Percentiles rank a stretch among this genome's conserved stretches.
phyloP scores from a whole-genome alignment of 2,113 vertebrate genomes.

The Mugil cephalus region DNA sequence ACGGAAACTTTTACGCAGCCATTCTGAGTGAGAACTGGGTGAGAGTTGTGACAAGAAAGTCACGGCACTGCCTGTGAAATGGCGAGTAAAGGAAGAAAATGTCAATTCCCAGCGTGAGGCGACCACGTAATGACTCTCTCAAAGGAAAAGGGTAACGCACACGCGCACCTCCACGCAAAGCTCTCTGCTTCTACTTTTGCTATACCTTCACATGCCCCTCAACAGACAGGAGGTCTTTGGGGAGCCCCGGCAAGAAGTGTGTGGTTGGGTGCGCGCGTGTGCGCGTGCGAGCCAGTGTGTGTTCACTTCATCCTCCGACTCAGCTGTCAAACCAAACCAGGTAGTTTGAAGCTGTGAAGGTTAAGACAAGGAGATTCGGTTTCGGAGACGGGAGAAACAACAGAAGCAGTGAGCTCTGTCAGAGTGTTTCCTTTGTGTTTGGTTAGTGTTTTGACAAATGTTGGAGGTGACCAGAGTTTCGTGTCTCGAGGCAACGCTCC shows the following conservation, averaged over 20 bases:
- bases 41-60: conserved; percentile 58
- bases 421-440: conserved; percentile 18
- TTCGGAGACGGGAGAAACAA: conserved; percentile 46
- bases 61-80: conserved; percentile 54
- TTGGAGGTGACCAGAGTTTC: conserved; percentile 27
- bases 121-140: conserved; percentile 66
- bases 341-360: conserved; percentile 57
- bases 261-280: conserved; percentile 8
- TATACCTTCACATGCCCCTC: conserved; percentile 61
- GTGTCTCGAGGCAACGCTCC: conserved; percentile 28
- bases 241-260: conserved; percentile 57
- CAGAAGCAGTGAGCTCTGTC: conserved; percentile 37
- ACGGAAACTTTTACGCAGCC: conserved; percentile 37
- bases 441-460: conserved; percentile 56
- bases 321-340: conserved; percentile 61
- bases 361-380: conserved; percentile 60
- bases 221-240: conserved; percentile 65
- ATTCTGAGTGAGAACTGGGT: conserved; percentile 46
- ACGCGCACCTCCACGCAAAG: conserved; percentile 19
- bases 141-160: conserved; percentile 47
- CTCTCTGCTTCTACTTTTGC: conserved; percentile 34
- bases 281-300: conserved; percentile 12
- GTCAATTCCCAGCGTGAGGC: conserved; percentile 64
- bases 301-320: conserved; percentile 51
- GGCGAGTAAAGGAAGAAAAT: conserved; percentile 61